phyloP scores from a whole-genome alignment of 30 jellyfish, hydroid and myxozoan genomes.

The Aurelia aurita region DNA sequence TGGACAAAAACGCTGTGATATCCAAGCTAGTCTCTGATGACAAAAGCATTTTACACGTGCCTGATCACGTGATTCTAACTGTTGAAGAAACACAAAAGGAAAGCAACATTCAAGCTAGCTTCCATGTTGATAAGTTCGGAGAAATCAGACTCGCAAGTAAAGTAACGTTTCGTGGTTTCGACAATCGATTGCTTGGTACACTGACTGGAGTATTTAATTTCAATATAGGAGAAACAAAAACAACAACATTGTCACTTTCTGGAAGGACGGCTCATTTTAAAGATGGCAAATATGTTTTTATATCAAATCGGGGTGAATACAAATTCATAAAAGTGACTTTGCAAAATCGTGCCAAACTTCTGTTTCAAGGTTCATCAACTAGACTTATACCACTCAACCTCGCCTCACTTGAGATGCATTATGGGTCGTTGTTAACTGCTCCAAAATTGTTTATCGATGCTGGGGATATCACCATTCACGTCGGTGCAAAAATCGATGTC shows the following conservation, averaged over 20 bases:
- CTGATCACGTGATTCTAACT: constrained; percentile 41
- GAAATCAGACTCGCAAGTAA: constrained; percentile 63
- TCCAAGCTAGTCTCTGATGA: constrained; percentile 48
- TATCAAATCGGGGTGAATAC: constrained; percentile 74
- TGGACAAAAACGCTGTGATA: constrained; percentile 37
- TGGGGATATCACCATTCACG: constrained; percentile 36
- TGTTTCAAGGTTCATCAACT: constrained; percentile 32
- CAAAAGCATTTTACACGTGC: constrained; percentile 50
- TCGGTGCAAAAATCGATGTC: constrained; percentile 58
- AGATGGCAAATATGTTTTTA: constrained; percentile 55
- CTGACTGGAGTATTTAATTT: constrained; percentile 68
- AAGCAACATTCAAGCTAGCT: constrained; percentile 53
- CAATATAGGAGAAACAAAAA: constrained; percentile 60
- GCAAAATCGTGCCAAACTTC: constrained; percentile 65
- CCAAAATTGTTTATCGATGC: constrained; percentile 44
- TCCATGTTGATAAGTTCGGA: constrained; percentile 63
- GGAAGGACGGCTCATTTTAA: constrained; percentile 71
- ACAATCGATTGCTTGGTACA: constrained; percentile 66
- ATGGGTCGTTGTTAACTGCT: constrained; percentile 55
- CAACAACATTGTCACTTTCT: constrained; percentile 44
- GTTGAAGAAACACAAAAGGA: constrained; percentile 33
- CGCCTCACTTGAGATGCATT: constrained; percentile 68
- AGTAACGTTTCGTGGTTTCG: constrained; percentile 71
- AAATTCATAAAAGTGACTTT: constrained; percentile 54
- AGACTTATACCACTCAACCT: constrained; percentile 35